Evolutionary conservation across 2,113 vertebrate genomes (phyloP).

Genomic region (Chlamydotis undulata): DNA sequence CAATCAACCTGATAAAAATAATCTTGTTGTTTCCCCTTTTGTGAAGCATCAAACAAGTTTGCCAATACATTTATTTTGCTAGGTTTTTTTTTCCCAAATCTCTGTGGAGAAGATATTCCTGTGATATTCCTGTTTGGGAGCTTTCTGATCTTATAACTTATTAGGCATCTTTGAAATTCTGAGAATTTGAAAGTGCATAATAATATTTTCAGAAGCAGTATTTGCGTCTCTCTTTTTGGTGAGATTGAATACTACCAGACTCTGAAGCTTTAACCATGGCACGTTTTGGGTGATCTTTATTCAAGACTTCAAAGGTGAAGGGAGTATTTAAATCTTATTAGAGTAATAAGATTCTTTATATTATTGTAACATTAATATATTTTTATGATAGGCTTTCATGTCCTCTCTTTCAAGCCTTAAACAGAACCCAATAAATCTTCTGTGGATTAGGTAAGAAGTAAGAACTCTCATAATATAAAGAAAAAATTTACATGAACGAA

Average conservation of each 20-base stretch:
- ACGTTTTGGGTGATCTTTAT: neutral
- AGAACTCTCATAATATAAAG: neutral
- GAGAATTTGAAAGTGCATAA: rapidly evolving
- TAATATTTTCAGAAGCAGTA: neutral
- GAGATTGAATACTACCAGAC: no score
- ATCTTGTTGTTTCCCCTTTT: neutral
- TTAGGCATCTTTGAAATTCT: neutral
- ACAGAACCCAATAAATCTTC: neutral
- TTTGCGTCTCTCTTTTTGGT: neutral
- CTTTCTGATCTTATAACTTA: neutral
- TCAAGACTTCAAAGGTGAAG: neutral
- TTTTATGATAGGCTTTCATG: neutral
- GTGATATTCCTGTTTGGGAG: rapidly evolving
- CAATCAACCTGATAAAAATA: neutral
- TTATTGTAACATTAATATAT: neutral
- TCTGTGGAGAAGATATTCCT: neutral
- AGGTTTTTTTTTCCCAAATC: rapidly evolving
- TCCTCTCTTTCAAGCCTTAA: neutral
- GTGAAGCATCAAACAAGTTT: neutral
- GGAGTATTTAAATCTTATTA: neutral
- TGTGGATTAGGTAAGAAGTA: no score
- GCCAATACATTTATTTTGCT: neutral
- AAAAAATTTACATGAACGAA: neutral
- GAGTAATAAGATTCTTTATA: neutral
- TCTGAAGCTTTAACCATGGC: neutral